A percentile compares a stretch with the other conserved stretches of the same genome.
phyloP scores from a whole-genome alignment of 2,797 vertebrate species.

The Intellagama lesueurii region DNA sequence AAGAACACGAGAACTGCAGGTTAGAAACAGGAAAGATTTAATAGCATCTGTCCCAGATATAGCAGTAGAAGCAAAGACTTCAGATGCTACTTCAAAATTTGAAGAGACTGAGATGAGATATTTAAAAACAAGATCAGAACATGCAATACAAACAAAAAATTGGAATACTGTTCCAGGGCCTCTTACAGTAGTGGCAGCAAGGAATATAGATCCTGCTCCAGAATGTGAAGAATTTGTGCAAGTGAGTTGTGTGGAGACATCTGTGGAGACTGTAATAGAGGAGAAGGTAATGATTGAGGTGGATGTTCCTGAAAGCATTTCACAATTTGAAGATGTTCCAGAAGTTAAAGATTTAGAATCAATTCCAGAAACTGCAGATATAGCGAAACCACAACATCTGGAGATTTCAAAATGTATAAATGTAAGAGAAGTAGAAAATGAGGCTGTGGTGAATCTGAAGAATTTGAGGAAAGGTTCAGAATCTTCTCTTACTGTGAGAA shows the following conservation, averaged over 20 bases:
- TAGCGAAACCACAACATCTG: not conserved
- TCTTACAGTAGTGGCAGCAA: accelerated
- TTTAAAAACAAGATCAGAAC: not conserved
- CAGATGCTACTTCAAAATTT: constrained; percentile 54
- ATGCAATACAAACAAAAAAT: not conserved
- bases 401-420: constrained; percentile 32
- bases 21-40: constrained; percentile 7
- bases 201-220: constrained; percentile 19
- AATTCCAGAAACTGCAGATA: not conserved
- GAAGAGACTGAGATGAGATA: not conserved
- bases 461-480: constrained; percentile 15
- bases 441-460: constrained; percentile 39
- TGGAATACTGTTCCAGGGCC: constrained; percentile 35
- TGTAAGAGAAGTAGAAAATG: constrained; percentile 13
- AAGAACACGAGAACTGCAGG: not conserved
- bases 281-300: not conserved
- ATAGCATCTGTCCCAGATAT: not conserved
- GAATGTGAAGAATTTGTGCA: constrained; percentile 14
- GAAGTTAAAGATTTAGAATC: constrained; percentile 20
- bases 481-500: not conserved
- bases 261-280: constrained; percentile 36
- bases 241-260: constrained; percentile 32
- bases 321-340: not conserved
- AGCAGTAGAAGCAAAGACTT: constrained; percentile 27
- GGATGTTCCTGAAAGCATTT: constrained; percentile 21